Percentiles rank a stretch among this genome's conserved stretches.
phyloP scores from a whole-genome alignment of 2,888 invertebrate species.

The Apodemia hepburni region DNA sequence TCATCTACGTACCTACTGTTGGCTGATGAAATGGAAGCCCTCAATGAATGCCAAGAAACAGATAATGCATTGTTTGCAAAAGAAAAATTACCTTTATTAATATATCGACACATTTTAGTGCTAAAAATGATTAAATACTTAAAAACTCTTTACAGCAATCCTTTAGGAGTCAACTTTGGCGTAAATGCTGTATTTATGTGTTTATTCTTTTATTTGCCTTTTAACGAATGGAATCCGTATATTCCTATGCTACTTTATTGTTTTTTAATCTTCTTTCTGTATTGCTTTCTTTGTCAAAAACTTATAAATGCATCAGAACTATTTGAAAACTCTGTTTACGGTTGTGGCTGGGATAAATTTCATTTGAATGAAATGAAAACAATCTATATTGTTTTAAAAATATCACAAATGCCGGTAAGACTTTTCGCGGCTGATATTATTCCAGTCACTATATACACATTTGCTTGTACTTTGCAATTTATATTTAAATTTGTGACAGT shows the following conservation, averaged over 20 bases:
- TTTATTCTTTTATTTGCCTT: slow-evolving; percentile 52
- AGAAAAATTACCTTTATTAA: slow-evolving; percentile 41
- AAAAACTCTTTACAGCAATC: slow-evolving; percentile 52
- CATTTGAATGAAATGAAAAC: slow-evolving; percentile 47
- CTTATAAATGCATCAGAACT: slow-evolving; percentile 54
- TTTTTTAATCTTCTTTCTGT: slow-evolving; percentile 56
- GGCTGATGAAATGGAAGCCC: slow-evolving; percentile 46
- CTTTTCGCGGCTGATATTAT: slow-evolving; percentile 60
- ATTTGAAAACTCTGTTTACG: slow-evolving; percentile 55
- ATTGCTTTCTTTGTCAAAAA: slow-evolving; percentile 59
- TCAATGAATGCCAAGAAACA: slow-evolving; percentile 37
- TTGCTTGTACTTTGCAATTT: slow-evolving; percentile 54
- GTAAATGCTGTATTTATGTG: slow-evolving; percentile 55
- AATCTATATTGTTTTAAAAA: slow-evolving; percentile 51
- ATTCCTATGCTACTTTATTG: slow-evolving; percentile 54
- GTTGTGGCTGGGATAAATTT: slow-evolving; percentile 68
- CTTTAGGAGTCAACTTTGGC: slow-evolving; percentile 60
- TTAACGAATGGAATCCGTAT: slow-evolving; percentile 51
- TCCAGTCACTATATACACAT: slow-evolving; percentile 64
- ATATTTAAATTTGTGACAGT: slow-evolving; percentile 66
- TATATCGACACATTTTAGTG: slow-evolving; percentile 46
- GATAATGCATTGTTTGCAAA: slow-evolving; percentile 37
- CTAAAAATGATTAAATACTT: slow-evolving; percentile 45
- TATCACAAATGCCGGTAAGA: slow-evolving; percentile 54
- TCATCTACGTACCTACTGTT: slow-evolving; percentile 53